These are phyloP conservation scores for Scrobipalpa atriplicella DNA, from an alignment of 2,888 invertebrate genomes.

Conservation along the genomic window DNA sequence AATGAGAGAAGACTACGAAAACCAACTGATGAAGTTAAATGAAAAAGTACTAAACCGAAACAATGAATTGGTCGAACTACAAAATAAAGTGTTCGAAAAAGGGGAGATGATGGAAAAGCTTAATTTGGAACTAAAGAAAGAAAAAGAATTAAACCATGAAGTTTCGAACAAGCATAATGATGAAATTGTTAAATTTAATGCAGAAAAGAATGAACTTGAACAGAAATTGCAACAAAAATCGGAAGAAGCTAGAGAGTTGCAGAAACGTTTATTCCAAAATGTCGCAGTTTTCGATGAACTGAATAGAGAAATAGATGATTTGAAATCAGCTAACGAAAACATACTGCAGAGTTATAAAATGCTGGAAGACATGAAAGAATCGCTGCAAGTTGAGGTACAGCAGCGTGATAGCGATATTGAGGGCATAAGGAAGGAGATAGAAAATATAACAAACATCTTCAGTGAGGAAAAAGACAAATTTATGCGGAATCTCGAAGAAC, in stretches of 20 bases:
- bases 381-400: constrained; percentile 50
- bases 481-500: constrained; percentile 55
- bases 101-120: constrained; percentile 39
- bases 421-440: constrained; percentile 51
- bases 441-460: constrained; percentile 46
- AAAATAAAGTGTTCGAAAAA: constrained; percentile 35
- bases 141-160: constrained; percentile 52
- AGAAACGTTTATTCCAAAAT: constrained; percentile 47
- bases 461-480: constrained; percentile 52
- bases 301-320: constrained; percentile 50
- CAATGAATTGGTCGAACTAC: constrained; percentile 36
- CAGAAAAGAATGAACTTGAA: constrained; percentile 45
- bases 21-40: constrained; percentile 34
- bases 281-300: constrained; percentile 46
- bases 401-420: constrained; percentile 47
- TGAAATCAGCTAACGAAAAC: constrained; percentile 44
- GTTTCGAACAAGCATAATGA: constrained; percentile 50
- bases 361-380: constrained; percentile 49
- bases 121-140: constrained; percentile 56
- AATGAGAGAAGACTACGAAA: constrained; percentile 35
- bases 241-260: constrained; percentile 50
- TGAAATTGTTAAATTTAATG: constrained; percentile 47
- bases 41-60: constrained; percentile 36
- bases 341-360: constrained; percentile 47
- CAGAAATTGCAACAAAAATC: constrained; percentile 47